Conservation (phyloP, 2,113 vertebrate genomes). For the Bujurquina vittata region DNA sequence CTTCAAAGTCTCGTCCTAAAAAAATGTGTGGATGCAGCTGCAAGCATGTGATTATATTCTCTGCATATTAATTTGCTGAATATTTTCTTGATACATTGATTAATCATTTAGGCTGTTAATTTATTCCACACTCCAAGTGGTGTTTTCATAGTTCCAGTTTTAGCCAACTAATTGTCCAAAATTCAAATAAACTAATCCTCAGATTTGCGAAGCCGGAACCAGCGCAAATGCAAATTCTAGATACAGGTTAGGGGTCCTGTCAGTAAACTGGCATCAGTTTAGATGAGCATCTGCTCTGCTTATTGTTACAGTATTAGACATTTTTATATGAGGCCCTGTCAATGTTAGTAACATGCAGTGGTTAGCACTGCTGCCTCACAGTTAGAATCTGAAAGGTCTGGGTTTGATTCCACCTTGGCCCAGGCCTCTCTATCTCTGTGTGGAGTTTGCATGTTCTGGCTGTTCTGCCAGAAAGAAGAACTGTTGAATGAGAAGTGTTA, state of each 20-base stretch:
- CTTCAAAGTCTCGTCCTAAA: no score
- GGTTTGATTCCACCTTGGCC: no score
- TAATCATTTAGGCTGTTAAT: not conserved
- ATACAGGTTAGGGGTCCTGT: not conserved
- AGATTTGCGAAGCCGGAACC: not conserved
- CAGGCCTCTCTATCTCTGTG: no score
- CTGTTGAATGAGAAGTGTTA: not conserved
- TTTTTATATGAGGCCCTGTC: not conserved
- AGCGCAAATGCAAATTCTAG: not conserved
- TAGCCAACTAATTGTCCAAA: not conserved
- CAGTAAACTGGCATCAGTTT: not conserved
- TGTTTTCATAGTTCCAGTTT: not conserved
- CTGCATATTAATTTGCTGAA: not conserved
- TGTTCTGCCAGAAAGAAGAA: not conserved
- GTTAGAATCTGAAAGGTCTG: no score
- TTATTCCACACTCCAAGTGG: not conserved
- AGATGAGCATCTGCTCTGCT: not conserved
- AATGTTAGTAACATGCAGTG: no score
- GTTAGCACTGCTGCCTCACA: no score
- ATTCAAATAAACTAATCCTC: not conserved
- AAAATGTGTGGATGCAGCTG: no score
- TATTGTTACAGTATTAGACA: not conserved
- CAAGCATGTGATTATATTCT: not conserved
- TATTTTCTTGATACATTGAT: not conserved
- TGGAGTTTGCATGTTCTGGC: no score